A percentile compares a stretch with the other conserved stretches of the same genome.
phyloP scores from a whole-genome alignment of 2,113 vertebrate genomes.

The Hucho hucho region DNA sequence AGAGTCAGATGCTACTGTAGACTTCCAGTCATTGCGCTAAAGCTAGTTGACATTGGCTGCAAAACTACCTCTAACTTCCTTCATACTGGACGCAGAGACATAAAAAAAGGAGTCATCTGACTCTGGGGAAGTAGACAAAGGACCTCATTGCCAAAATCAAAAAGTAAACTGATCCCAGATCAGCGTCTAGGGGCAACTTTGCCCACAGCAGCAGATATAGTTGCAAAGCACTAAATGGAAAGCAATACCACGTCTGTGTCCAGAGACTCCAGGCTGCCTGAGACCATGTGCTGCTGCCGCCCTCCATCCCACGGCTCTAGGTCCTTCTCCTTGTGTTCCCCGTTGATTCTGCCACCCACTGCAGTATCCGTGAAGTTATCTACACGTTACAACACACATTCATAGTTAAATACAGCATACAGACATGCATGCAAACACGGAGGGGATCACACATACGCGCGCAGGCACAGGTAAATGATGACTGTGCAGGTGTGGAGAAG shows the following conservation, averaged over 20 bases:
- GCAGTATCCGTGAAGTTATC: slow-evolving; percentile 97
- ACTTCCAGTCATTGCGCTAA: too few relatives aligned
- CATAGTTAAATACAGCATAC: slow-evolving; percentile 26
- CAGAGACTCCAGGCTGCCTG: slow-evolving; percentile 88
- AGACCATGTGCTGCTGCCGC: slow-evolving; percentile 72
- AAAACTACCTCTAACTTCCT: too few relatives aligned
- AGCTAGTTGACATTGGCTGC: too few relatives aligned
- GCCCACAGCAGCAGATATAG: too few relatives aligned
- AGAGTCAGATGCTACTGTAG: too few relatives aligned
- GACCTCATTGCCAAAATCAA: too few relatives aligned
- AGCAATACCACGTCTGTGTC: slow-evolving; percentile 90
- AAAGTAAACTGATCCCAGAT: too few relatives aligned
- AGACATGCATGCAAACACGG: slow-evolving; percentile 17
- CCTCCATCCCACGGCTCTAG: slow-evolving; percentile 98
- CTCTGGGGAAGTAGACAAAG: too few relatives aligned
- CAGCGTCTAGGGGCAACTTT: too few relatives aligned
- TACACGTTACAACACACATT: slow-evolving; percentile 54
- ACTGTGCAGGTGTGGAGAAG: not conserved
- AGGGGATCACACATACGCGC: not conserved
- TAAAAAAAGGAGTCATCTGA: too few relatives aligned
- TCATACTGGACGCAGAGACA: too few relatives aligned
- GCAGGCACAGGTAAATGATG: too few relatives aligned
- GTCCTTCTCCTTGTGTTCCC: slow-evolving; percentile 97
- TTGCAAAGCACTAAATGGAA: not conserved
- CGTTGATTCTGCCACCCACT: slow-evolving; percentile 90